phyloP scores from a whole-genome alignment of 2,888 invertebrate genomes.

The Volucella bombylans region DNA sequence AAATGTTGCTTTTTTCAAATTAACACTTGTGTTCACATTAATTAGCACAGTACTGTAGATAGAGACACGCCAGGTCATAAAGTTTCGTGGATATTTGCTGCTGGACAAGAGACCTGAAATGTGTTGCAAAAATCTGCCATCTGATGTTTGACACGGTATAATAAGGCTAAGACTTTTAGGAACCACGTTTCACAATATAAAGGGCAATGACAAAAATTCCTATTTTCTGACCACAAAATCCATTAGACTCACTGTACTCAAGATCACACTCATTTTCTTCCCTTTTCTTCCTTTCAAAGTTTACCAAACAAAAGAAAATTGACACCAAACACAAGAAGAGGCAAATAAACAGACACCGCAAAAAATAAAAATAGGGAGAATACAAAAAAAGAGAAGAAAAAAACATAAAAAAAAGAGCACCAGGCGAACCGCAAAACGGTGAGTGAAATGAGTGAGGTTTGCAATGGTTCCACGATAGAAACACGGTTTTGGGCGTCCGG shows the following conservation, averaged over 20 bases:
- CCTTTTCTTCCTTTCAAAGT: background rate
- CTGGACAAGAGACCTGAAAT: too few species aligned
- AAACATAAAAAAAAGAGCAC: background rate
- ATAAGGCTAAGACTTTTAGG: too few species aligned
- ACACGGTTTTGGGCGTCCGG: conserved; percentile 3
- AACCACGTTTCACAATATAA: background rate
- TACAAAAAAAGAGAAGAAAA: background rate
- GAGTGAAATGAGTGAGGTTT: conserved; percentile 11
- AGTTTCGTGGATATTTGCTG: too few species aligned
- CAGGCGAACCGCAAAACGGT: conserved; percentile 6
- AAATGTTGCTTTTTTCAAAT: too few species aligned
- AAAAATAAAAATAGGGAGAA: background rate
- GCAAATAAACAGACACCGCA: background rate
- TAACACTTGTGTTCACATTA: too few species aligned
- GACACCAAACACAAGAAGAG: conserved; percentile 9
- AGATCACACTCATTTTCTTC: conserved; percentile 4
- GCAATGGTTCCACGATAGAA: background rate
- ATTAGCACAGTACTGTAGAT: too few species aligned
- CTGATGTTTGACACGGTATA: too few species aligned
- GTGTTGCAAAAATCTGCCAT: too few species aligned
- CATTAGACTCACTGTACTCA: conserved; percentile 13
- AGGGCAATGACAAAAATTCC: background rate
- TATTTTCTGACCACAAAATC: background rate
- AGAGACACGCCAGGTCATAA: too few species aligned
- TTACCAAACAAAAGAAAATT: conserved; percentile 17